These are phyloP conservation scores for Eustalomyia histrio DNA, from an alignment of 2,888 invertebrate species.

Conservation along the genomic window DNA sequence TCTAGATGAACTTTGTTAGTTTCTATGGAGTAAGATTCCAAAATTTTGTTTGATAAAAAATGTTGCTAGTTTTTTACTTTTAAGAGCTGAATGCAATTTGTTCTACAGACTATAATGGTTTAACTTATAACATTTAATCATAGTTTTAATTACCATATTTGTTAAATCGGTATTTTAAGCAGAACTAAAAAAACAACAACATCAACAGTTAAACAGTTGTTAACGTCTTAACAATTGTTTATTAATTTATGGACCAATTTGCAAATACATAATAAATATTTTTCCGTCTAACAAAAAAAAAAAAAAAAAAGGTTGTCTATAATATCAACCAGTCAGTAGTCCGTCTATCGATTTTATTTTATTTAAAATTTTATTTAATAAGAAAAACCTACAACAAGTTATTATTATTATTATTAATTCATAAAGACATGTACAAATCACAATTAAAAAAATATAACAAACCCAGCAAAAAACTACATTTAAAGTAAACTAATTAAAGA, in stretches of 20 bases:
- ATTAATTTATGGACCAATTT: conserved; percentile 60
- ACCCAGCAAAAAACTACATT: too few relatives aligned
- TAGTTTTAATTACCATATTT: conserved; percentile 70
- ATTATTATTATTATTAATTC: conserved; percentile 58
- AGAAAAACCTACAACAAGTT: conserved; percentile 57
- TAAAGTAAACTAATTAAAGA: too few relatives aligned
- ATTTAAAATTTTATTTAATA: conserved; percentile 43
- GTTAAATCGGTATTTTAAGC: conserved; percentile 33
- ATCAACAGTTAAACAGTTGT: conserved; percentile 41
- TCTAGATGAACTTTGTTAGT: too few relatives aligned
- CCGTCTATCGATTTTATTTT: conserved; percentile 49
- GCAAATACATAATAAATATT: conserved; percentile 45
- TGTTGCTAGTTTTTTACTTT: too few relatives aligned
- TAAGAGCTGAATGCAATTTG: too few relatives aligned
- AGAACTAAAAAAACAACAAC: conserved; percentile 12
- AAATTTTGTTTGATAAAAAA: too few relatives aligned
- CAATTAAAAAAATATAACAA: conserved; percentile 13
- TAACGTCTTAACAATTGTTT: conserved; percentile 53
- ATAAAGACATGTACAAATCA: conserved; percentile 58
- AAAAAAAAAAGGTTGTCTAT: conserved; percentile 42
- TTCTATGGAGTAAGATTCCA: too few relatives aligned
- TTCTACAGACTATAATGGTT: conserved; percentile 30
- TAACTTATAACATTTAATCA: conserved; percentile 50
- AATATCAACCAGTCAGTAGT: conserved; percentile 1
- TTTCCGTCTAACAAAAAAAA: conserved; percentile 24